phyloP scores from a whole-genome alignment of 2,888 invertebrate genomes.

The Cheiracanthium punctorium region DNA sequence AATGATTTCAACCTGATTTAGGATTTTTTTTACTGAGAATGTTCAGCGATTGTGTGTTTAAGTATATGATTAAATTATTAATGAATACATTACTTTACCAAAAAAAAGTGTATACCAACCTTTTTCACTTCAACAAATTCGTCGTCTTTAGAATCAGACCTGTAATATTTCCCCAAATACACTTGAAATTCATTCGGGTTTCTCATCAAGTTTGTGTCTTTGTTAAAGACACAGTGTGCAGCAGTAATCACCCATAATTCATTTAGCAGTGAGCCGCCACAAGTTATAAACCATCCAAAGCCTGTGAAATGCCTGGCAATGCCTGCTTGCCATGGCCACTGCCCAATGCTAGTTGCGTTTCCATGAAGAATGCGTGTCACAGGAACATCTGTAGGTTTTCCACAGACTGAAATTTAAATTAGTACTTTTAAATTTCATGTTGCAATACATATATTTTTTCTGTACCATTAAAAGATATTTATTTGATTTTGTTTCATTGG shows the following conservation, averaged over 20 bases:
- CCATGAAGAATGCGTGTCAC: conserved; percentile 72
- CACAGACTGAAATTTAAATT: conserved; percentile 70
- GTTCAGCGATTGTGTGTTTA: too few relatives aligned
- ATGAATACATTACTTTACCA: too few relatives aligned
- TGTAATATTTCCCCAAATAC: conserved; percentile 72
- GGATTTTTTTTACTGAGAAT: too few relatives aligned
- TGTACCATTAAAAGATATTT: too few relatives aligned
- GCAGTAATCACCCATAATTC: conserved; percentile 72
- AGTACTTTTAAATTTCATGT: too few relatives aligned
- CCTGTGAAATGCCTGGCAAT: conserved; percentile 56
- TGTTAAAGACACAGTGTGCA: conserved; percentile 72
- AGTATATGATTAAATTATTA: too few relatives aligned
- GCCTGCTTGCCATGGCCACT: conserved; percentile 73
- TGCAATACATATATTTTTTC: too few relatives aligned
- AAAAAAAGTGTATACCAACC: too few relatives aligned
- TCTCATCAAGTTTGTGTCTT: conserved; percentile 30
- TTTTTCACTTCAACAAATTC: conserved; percentile 69
- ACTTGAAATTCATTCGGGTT: conserved; percentile 67
- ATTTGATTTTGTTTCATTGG: too few relatives aligned
- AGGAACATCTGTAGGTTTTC: conserved; percentile 70
- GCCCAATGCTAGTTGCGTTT: conserved; percentile 70
- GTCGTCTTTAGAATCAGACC: conserved; percentile 71
- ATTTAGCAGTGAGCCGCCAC: conserved; percentile 71
- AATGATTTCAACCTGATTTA: too few relatives aligned
- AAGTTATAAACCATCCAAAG: conserved; percentile 66